Conservation (phyloP, 2,113 vertebrate species). For the Pluvianellus socialis region DNA sequence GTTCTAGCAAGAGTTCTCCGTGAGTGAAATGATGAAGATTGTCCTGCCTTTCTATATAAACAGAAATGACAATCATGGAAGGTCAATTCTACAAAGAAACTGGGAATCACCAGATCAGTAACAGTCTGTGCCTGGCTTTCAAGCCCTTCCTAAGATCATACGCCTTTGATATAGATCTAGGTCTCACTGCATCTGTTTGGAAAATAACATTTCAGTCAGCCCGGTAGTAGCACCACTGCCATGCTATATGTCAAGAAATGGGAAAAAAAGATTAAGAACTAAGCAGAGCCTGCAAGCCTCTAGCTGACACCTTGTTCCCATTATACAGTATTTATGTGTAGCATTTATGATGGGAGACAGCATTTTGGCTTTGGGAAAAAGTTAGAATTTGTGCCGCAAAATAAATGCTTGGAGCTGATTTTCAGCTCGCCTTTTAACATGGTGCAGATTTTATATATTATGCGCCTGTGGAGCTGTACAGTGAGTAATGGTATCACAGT, state of each 20-base stretch:
- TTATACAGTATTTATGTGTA: constrained; percentile 9
- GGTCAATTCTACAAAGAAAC: not conserved
- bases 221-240: not conserved
- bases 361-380: constrained; percentile 7
- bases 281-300: not conserved
- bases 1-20: not conserved
- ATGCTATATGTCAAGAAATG: not conserved
- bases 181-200: not conserved
- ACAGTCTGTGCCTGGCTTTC: not conserved
- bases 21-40: not conserved
- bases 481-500: not conserved
- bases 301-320: constrained; percentile 32
- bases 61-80: not conserved
- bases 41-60: not conserved
- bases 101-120: not conserved
- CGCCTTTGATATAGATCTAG: not conserved
- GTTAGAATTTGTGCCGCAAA: not conserved
- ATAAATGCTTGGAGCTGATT: constrained; percentile 24
- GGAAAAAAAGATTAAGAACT: not conserved
- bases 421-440: constrained; percentile 9
- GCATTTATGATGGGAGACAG: constrained; percentile 1
- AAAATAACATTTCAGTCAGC: not conserved
- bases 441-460: not conserved
- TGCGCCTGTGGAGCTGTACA: not conserved
- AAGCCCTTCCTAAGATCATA: not conserved